A percentile compares a stretch with the other conserved stretches of the same genome.
phyloP scores from a whole-genome alignment of 2,113 vertebrate species.

The Lipotes vexillifer region DNA sequence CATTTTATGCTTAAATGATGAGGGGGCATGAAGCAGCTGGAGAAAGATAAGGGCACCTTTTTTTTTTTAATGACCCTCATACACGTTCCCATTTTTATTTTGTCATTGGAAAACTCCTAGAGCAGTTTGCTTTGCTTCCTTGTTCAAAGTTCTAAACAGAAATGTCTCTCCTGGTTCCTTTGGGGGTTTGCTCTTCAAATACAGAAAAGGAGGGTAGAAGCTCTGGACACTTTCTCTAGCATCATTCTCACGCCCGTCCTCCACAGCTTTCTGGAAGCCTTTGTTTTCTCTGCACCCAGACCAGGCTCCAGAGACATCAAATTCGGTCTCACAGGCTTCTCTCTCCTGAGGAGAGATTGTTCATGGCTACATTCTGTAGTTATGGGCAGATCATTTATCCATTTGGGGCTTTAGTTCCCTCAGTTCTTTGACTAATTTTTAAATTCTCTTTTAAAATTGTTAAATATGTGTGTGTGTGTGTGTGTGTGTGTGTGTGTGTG shows the following conservation, averaged over 20 bases:
- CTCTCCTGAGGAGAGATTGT: not conserved
- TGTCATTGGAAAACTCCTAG: not conserved
- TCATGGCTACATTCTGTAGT: not conserved
- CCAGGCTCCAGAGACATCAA: not conserved
- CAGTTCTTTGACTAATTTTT: not conserved
- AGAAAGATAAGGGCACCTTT: not conserved
- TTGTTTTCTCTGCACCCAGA: not conserved
- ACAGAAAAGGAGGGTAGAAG: not conserved
- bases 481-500: not conserved
- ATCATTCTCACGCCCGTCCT: not conserved
- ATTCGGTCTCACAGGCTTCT: not conserved
- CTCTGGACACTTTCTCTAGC: not conserved
- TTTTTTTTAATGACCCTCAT: not conserved
- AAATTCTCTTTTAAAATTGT: conserved; percentile 27
- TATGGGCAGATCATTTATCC: not conserved
- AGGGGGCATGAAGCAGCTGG: not conserved
- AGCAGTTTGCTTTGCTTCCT: conserved; percentile 37
- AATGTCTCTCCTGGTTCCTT: conserved; percentile 27
- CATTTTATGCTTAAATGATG: not conserved
- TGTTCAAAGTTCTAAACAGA: conserved; percentile 19
- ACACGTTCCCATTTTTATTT: conserved; percentile 19
- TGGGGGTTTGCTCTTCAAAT: conserved; percentile 32
- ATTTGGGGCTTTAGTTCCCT: not conserved
- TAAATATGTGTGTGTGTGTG: not conserved
- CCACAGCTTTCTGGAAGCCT: not conserved